phyloP scores from a whole-genome alignment of 2,888 invertebrate genomes.

The Microplitis manilae region DNA sequence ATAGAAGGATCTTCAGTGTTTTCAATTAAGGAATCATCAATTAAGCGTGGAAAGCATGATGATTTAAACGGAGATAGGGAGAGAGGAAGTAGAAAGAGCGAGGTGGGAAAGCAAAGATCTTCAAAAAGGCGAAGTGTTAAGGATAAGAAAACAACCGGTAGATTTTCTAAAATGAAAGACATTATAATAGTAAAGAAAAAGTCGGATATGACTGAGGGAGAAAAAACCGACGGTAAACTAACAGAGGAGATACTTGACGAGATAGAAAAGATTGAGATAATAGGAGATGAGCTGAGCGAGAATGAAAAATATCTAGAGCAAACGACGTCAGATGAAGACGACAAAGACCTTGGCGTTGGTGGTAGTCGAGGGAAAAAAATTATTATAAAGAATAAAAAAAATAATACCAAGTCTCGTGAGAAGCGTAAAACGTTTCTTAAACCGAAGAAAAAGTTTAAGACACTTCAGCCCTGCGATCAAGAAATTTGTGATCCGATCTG shows the following conservation, averaged over 20 bases:
- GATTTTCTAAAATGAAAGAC: conserved; percentile 44
- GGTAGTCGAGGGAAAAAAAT: conserved; percentile 22
- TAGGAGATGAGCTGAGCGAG: conserved; percentile 9
- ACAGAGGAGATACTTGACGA: conserved; percentile 17
- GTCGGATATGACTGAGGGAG: conserved; percentile 23
- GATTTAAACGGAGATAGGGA: conserved; percentile 48
- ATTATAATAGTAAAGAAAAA: conserved; percentile 52
- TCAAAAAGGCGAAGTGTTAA: conserved; percentile 33
- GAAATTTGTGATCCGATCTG: conserved; percentile 44
- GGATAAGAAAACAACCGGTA: conserved; percentile 32
- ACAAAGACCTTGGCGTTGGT: conserved; percentile 19
- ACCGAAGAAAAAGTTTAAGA: not conserved
- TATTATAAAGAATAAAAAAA: conserved; percentile 30
- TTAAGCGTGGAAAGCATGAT: conserved; percentile 43
- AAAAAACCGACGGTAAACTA: not conserved
- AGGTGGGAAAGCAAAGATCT: conserved; percentile 40
- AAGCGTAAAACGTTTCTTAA: not conserved
- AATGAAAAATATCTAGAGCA: conserved; percentile 39
- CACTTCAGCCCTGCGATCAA: conserved; percentile 43
- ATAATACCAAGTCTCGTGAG: conserved; percentile 4
- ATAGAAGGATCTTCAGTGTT: conserved; percentile 28
- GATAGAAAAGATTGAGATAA: conserved; percentile 19
- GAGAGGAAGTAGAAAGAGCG: conserved; percentile 41
- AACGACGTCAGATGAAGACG: conserved; percentile 37
- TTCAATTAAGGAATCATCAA: conserved; percentile 31